Evolutionary conservation across 2,113 vertebrate genomes (phyloP), one percentile per base, ranked within the genome.

Genomic region (Malurus elegans): DNA sequence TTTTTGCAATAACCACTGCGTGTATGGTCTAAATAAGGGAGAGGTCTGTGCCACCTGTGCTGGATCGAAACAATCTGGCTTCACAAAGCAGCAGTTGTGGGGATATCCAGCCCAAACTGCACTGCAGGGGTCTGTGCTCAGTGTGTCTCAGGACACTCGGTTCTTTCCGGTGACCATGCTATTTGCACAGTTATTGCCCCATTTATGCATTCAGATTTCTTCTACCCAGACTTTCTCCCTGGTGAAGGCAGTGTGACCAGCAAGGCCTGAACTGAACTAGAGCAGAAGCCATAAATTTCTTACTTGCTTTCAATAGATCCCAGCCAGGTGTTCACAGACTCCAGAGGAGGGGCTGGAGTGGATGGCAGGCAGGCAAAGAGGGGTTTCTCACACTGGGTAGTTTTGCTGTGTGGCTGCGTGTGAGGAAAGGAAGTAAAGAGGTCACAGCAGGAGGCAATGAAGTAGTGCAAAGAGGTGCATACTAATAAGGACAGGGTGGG

Each of bases 1-100:
- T 0, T 66, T 95, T 40, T 58, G 28, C 34, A 76, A 79, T 10
- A 65, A 32, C 26, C 38, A 29, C 12, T 0, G 1, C 0, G 0
- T n/a, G 7, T 58, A 19, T 40, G 42, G 25, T 82, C 58, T 90
- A 91, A 84, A 89, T 76, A 85, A 61, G 21, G 31, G 25, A 26
- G 25, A 69, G 29, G 19, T 24, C 80, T 66, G 54, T 76, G 50
- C 20, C 61, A 75, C 31, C 14, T 72, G 6, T 23, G 14, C 54
- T 70, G 50, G 14, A 50, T 50, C n/a, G 73, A 66, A 86, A 56
- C 32, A 31, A 31, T 16, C 53, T 21, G 42, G 19, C 61, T 79
- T 67, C 25, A 45, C n/a, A 36, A 5, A 4, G 7, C 31, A 44
- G 47, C 32, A 16, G 5, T 1, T 53, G 21, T 29, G 47, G 42